Evolutionary conservation across 2,113 vertebrate species (phyloP).

Genomic region (Proterorhinus semilunaris): DNA sequence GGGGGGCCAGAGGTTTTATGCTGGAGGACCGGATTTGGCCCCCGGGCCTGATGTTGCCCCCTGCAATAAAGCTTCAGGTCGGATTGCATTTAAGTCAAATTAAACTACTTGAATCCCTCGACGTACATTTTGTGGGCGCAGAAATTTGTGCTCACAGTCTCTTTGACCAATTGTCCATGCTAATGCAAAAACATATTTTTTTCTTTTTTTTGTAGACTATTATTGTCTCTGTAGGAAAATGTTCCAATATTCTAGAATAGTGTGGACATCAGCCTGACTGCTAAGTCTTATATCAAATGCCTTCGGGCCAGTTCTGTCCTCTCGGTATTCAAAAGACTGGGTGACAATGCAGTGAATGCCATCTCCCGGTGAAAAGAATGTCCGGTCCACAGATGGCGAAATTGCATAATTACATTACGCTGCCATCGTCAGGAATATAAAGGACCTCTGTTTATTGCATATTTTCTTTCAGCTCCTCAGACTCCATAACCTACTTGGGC

Average conservation of each 20-base stretch:
- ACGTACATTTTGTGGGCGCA: too few species aligned
- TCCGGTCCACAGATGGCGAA: constrained; percentile 14
- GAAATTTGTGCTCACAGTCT: too few species aligned
- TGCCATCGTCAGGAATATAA: constrained; percentile 27
- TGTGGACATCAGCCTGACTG: constrained; percentile 22
- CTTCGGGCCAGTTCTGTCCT: constrained; percentile 54
- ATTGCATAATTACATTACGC: constrained; percentile 56
- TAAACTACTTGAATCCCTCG: too few species aligned
- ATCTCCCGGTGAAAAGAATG: constrained; percentile 31
- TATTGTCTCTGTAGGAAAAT: too few species aligned
- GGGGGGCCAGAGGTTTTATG: too few species aligned
- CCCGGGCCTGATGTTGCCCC: too few species aligned
- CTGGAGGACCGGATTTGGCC: too few species aligned
- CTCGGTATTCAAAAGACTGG: constrained; percentile 49
- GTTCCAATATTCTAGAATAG: neutral
- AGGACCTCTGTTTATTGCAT: neutral
- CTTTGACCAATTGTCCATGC: too few species aligned
- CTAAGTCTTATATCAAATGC: constrained; percentile 10
- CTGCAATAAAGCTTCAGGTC: too few species aligned
- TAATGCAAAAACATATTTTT: too few species aligned
- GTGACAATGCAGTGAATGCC: constrained; percentile 58
- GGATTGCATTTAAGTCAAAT: too few species aligned
- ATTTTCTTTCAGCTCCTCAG: constrained; percentile 15
- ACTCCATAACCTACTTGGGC: constrained; percentile 26
- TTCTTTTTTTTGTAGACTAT: too few species aligned